Evolutionary conservation across 2,797 vertebrate species (phyloP).

Genomic region (Cynopterus sphinx): DNA sequence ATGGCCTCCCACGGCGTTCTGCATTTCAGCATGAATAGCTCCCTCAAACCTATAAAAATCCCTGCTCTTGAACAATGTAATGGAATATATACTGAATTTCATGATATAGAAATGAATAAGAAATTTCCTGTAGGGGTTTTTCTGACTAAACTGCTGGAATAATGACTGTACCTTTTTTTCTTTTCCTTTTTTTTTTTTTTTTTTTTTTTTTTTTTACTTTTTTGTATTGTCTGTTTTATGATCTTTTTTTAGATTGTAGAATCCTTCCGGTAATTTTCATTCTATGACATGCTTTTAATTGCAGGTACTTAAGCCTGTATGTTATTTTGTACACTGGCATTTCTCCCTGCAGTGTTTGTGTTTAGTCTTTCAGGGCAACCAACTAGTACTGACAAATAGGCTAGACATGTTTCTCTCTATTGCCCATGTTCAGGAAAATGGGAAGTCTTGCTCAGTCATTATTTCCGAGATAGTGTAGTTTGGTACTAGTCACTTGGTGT

Average conservation of each 20-base stretch:
- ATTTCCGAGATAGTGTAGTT: not conserved
- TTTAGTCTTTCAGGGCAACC: not conserved
- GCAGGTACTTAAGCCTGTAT: not conserved
- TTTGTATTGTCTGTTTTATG: not conserved
- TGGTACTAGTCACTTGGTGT: not conserved
- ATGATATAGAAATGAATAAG: conserved; percentile 55
- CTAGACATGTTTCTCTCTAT: not conserved
- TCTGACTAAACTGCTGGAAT: conserved; percentile 37
- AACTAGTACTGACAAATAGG: not conserved
- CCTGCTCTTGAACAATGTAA: conserved; percentile 6
- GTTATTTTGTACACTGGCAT: not conserved
- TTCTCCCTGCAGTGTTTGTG: not conserved
- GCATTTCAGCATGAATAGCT: conserved; percentile 25
- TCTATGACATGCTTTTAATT: not conserved
- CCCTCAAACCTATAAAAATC: not conserved
- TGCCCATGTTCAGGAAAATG: not conserved
- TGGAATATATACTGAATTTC: conserved; percentile 53
- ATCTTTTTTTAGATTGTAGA: not conserved
- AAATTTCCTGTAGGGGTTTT: conserved; percentile 58
- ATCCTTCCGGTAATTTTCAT: not conserved
- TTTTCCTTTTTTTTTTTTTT: not conserved
- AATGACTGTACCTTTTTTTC: not conserved
- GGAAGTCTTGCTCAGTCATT: not conserved
- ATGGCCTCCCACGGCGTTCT: not conserved
- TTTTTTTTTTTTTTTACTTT: not conserved